Base-by-base conservation (phyloP, 2,888 invertebrate genomes). In the Euplagia quadripunctaria region DNA sequence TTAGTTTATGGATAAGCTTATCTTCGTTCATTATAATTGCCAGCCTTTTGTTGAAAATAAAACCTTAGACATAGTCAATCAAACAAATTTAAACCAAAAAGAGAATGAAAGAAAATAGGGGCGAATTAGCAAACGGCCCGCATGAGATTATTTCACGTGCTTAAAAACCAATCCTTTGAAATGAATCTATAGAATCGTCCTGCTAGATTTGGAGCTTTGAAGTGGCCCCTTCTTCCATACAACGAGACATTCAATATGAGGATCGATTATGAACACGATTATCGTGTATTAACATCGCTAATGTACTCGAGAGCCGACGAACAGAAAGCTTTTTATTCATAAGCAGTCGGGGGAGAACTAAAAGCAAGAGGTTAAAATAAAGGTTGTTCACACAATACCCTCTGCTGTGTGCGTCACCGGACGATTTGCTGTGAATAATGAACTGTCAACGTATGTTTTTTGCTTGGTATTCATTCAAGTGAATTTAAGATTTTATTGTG, bases 241-340 rank as follows among this genome's bases (percentile, higher is more conserved):
- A 77, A 82, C 83, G 82, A 87, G 82, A 86, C 86, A 89, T 88
- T 89, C 85, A 88, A 89, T 86, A 85, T 85, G 86, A 86, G 88
- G 86, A 92, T 92, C 93, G 91, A 92, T 93, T 92, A 92, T 90
- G 89, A 87, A 87, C 89, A 86, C 87, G 90, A 88, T 89, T 91
- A 93, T 92, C 91, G 90, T 87, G 87, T 93, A 94, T 93, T 94
- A 93, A 91, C 92, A 91, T 93, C 91, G 88, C 87, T 94, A 94
- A 94, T 94, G 92, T 92, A 87, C 91, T 90, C 79, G 85, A 90
- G 89, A 89, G 79, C 87, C 85, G 87, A 74, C 78, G 83, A 87
- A 90, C 91, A 92, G 90, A 90, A 85, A 85, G 81, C 86, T 89
- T 89, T 91, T 92, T 90, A 91, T 92, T 90, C 90, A 89, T 85